phyloP scores from a whole-genome alignment of 2,113 vertebrate species.

The Meriones unguiculatus region DNA sequence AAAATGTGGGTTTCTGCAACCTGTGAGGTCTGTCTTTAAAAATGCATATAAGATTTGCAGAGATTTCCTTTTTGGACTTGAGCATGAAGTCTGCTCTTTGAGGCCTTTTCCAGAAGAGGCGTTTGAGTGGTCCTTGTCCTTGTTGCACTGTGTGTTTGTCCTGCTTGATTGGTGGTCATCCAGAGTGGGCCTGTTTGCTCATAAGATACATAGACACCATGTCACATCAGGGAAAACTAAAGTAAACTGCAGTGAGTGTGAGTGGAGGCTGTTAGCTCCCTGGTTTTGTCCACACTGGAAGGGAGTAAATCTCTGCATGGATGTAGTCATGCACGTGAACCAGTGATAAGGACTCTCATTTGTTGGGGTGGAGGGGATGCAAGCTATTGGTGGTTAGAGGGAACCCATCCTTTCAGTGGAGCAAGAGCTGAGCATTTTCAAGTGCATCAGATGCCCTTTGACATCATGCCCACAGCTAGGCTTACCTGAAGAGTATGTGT shows the following conservation, averaged over 20 bases:
- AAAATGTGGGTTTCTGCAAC: accelerated
- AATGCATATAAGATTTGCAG: background rate
- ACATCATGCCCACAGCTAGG: no score
- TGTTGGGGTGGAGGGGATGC: background rate
- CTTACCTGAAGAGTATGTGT: background rate
- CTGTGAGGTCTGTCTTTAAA: background rate
- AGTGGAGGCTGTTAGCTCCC: no score
- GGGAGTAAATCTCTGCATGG: background rate
- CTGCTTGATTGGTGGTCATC: background rate
- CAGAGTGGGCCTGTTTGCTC: background rate
- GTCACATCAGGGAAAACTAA: background rate
- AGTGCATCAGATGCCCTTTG: background rate
- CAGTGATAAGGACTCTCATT: accelerated
- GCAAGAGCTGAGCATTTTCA: background rate
- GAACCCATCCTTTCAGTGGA: background rate
- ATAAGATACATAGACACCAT: background rate
- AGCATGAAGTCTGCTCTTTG: no score
- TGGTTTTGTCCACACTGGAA: background rate
- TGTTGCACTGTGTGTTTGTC: no score
- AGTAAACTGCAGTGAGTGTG: no score
- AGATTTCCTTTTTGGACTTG: background rate
- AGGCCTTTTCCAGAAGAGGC: background rate
- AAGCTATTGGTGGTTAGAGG: accelerated
- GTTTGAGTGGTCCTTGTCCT: background rate
- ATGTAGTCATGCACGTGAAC: background rate